Conservation (phyloP, 2,888 invertebrate genomes). For the Phania funesta region DNA sequence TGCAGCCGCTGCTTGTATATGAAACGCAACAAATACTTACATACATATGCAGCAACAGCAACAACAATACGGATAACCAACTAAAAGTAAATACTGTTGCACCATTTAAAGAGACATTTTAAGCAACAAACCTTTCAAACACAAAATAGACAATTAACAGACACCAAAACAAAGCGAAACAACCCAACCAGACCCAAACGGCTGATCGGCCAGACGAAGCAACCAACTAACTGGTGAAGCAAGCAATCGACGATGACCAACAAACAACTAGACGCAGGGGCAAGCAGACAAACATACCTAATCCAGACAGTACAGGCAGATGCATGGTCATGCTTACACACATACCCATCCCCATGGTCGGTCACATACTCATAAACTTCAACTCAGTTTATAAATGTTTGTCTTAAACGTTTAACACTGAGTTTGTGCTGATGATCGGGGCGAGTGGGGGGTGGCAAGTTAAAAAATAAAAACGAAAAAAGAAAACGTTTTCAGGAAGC, state of each 20-base stretch:
- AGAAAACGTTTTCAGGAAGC: conserved; percentile 39
- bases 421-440: not conserved
- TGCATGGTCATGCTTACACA: not conserved
- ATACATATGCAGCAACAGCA: not conserved
- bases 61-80: not conserved
- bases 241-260: conserved; percentile 19
- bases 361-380: conserved; percentile 27
- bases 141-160: conserved; percentile 54
- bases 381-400: conserved; percentile 57
- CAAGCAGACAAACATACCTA: conserved; percentile 15
- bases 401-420: conserved; percentile 54
- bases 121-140: conserved; percentile 47
- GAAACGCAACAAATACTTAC: not conserved
- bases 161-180: conserved; percentile 30
- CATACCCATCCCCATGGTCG: no score
- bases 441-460: not conserved
- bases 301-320: not conserved
- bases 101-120: conserved; percentile 53
- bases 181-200: not conserved
- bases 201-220: not conserved
- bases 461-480: no score
- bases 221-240: not conserved
- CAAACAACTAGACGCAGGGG: conserved; percentile 26
- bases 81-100: conserved; percentile 45
- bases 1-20: not conserved